phyloP scores from a whole-genome alignment of 2,888 invertebrate genomes.

The Acleris holmiana region DNA sequence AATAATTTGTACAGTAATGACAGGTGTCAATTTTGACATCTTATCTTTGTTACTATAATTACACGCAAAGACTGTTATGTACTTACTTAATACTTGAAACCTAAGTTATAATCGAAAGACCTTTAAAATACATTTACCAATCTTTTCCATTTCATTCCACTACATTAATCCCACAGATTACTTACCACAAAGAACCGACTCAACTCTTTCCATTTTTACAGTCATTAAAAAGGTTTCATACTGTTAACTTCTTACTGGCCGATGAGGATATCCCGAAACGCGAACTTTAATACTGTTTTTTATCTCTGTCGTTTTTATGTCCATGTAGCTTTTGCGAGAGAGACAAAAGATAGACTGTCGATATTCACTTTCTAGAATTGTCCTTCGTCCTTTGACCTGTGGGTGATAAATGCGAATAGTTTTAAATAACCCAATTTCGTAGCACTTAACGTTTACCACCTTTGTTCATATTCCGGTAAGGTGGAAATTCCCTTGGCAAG shows the following conservation, averaged over 20 bases:
- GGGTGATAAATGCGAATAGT: conserved; percentile 26
- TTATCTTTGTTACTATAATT: too few species aligned
- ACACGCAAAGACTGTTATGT: too few species aligned
- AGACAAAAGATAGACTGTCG: too few species aligned
- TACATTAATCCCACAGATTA: conserved; percentile 32
- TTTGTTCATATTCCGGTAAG: background rate
- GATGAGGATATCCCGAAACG: too few species aligned
- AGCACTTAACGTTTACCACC: background rate
- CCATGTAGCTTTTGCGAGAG: too few species aligned
- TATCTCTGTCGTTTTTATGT: too few species aligned
- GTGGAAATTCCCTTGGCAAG: background rate
- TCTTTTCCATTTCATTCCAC: conserved; percentile 27
- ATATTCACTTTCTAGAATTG: background rate
- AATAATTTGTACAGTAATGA: too few species aligned
- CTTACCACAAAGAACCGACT: conserved; percentile 21
- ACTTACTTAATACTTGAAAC: too few species aligned
- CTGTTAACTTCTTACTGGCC: background rate
- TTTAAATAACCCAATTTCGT: conserved; percentile 20
- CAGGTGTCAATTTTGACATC: too few species aligned
- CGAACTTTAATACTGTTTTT: too few species aligned
- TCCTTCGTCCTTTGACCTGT: background rate
- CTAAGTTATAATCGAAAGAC: background rate
- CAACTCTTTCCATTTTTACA: conserved; percentile 30
- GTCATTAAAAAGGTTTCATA: conserved; percentile 31
- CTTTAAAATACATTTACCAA: conserved; percentile 8